A percentile compares a stretch with the other conserved stretches of the same genome.
Conservation (phyloP, 1,140 invertebrate species). For the Eulimnadia texana region DNA sequence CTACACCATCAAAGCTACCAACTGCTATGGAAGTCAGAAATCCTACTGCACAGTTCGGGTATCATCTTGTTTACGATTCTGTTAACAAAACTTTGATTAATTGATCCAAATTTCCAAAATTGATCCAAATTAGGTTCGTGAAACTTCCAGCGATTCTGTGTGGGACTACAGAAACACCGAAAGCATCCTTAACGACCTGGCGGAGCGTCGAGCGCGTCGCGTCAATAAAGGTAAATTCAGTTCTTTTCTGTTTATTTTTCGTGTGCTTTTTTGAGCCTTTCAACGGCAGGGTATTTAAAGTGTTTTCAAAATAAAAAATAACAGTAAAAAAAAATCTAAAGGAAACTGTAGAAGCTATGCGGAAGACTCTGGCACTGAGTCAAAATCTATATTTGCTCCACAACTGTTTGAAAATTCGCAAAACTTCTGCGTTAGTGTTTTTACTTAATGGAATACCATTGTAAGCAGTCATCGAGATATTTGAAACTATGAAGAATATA, state of each 20-base stretch:
- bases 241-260: not conserved
- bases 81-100: not conserved
- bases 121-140: constrained; percentile 39
- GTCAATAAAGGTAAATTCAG: constrained; percentile 43
- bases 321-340: no score
- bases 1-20: constrained; percentile 85
- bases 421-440: no score
- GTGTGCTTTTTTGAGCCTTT: no score
- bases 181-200: constrained; percentile 29
- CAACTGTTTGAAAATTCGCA: no score
- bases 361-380: no score
- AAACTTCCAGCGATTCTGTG: constrained; percentile 32
- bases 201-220: constrained; percentile 29
- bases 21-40: constrained; percentile 70
- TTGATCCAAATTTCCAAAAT: not conserved
- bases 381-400: no score
- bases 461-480: no score
- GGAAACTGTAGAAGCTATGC: no score
- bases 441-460: no score
- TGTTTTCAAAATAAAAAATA: no score
- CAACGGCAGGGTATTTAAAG: no score
- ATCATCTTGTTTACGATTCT: constrained; percentile 19
- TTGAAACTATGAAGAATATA: no score
- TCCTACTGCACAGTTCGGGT: constrained; percentile 69
- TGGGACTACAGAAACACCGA: constrained; percentile 21